Evolutionary conservation across 2,113 vertebrate genomes (phyloP), one percentile per base, ranked within the genome.

Genomic region (Corvus hawaiiensis): DNA sequence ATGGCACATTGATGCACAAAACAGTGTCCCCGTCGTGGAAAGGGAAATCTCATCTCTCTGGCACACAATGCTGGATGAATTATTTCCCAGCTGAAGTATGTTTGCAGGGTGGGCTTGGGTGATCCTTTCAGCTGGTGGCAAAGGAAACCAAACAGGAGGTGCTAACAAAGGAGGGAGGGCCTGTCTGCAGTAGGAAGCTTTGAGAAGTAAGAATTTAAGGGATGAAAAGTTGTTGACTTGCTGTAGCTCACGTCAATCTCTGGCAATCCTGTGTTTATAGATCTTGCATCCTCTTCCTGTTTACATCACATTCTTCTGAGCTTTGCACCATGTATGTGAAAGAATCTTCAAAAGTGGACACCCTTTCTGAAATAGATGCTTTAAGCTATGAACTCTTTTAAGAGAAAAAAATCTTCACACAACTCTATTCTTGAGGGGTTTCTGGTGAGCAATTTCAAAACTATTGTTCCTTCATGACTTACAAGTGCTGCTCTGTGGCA

Each of bases 1-100:
- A n/a, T 20, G 28, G 54, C 14, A 54, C 11, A 5, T 1, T 0
- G 0, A 67, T 23, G 4, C 0, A 0, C 46, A 39, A 43, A 79
- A n/a, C 10, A 51, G 8, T 10, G 11, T 55, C 11, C 11, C 22
- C 32, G 27, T 55, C n/a, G 30, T 30, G 56, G 33, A 74, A 75
- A 62, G 28, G 21, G 37, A 83, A 69, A 44, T 43, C 27, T 61
- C 24, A 24, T 78, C 51, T 41, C 16, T 61, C 17, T 74, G 58
- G n/a, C 10, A 41, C 1, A 1, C 6, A 41, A 37, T 37, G 17
- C 41, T 46, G 24, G 16, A 39, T 81, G 59, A 44, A 30, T 49
- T 75, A 91, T 71, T 35, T 74, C 17, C 24, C 52, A 44, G 1
- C 17, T 35, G 15, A 30, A 48, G 28, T 1, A 1, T 16, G 10